Evolutionary conservation across 53 echinoderm and acorn worm species (phyloP).

Genomic region (Hippasteria phrygiana): DNA sequence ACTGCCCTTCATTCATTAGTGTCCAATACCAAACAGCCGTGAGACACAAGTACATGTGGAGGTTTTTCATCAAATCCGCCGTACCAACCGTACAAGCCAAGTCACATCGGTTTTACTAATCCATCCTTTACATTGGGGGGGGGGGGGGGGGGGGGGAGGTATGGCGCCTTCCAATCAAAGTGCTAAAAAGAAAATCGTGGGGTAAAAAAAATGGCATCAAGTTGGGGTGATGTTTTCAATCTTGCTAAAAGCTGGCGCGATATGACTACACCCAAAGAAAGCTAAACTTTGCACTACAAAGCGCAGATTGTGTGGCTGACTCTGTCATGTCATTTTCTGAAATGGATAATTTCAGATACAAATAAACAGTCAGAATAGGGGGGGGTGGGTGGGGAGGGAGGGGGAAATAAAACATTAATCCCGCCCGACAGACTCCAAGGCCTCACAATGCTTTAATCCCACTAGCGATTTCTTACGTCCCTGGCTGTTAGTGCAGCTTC

Average conservation of each 20-base stretch:
- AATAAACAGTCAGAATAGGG: slow-evolving; percentile 25
- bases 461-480: background rate
- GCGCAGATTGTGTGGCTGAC: background rate
- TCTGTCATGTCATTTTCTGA: slow-evolving; percentile 11
- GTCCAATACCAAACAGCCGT: background rate
- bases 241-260: no score
- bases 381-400: background rate
- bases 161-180: no score
- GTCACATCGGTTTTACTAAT: background rate
- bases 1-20: background rate
- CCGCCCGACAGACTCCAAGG: slow-evolving; percentile 21
- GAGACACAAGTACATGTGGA: background rate
- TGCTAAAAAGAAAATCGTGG: no score
- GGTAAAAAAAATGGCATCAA: no score
- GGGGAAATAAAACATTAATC: background rate
- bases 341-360: slow-evolving; percentile 11
- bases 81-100: no score
- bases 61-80: background rate
- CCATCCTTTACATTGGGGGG: background rate
- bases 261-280: background rate
- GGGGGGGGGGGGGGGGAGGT: no score
- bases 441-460: slow-evolving; percentile 26
- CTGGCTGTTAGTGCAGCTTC: background rate
- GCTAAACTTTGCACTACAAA: no score
- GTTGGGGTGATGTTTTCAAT: no score